phyloP scores from a whole-genome alignment of 2,888 invertebrate genomes.

The Pollenia amentaria region DNA sequence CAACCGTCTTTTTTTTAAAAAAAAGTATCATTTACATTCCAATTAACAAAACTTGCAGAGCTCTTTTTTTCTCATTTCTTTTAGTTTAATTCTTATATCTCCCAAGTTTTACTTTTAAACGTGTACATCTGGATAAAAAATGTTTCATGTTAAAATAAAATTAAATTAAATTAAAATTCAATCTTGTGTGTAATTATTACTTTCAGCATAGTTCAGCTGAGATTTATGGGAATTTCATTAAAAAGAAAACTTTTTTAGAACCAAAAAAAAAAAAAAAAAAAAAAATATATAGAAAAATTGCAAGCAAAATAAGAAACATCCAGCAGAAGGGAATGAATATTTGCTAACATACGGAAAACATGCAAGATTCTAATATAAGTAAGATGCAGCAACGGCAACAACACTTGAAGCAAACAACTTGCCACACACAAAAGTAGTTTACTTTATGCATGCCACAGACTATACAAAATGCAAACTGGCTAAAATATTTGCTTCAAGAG shows the following conservation, averaged over 20 bases:
- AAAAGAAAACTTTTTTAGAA: conserved; percentile 40
- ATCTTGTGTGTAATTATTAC: conserved; percentile 84
- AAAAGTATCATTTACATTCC: too few species aligned
- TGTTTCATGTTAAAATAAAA: conserved; percentile 66
- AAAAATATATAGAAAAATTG: too few species aligned
- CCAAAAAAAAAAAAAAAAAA: conserved; percentile 33
- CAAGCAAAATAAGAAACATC: conserved; percentile 1
- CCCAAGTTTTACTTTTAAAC: not conserved
- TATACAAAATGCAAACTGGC: conserved; percentile 39
- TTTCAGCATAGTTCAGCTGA: conserved; percentile 78
- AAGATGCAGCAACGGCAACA: not conserved
- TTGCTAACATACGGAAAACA: not conserved
- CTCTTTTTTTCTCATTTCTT: not conserved
- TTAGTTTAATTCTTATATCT: too few species aligned
- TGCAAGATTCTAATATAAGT: conserved; percentile 8
- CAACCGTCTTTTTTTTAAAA: too few species aligned
- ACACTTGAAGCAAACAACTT: conserved; percentile 8
- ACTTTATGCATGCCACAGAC: conserved; percentile 14
- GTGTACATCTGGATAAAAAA: conserved; percentile 10
- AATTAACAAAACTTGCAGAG: not conserved
- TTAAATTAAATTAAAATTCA: conserved; percentile 84
- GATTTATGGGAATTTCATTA: conserved; percentile 75
- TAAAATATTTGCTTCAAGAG: conserved; percentile 24
- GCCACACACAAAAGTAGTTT: conserved; percentile 14
- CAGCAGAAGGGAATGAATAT: conserved; percentile 12